Evolutionary conservation across 2,113 vertebrate species (phyloP).

Genomic region (Myotis davidii): DNA sequence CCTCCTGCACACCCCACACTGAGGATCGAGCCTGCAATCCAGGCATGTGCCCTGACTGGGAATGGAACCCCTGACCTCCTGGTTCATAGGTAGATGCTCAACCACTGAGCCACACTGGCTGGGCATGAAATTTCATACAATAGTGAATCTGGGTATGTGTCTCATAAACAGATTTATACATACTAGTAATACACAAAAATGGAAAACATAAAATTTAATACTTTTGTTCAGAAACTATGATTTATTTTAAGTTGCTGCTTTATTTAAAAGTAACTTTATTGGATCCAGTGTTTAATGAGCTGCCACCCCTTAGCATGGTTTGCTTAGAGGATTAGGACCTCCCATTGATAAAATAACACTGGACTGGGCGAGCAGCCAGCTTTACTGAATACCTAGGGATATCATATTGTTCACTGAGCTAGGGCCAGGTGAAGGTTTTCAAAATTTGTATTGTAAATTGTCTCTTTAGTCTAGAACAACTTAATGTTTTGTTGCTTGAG

Average conservation of each 20-base stretch:
- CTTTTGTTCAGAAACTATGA: not conserved
- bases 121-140: not conserved
- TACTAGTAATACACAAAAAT: not conserved
- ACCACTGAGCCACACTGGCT: no score
- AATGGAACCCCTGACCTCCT: no score
- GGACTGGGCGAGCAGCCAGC: not conserved
- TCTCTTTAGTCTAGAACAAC: constrained; percentile 18
- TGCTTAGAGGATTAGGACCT: not conserved
- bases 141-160: not conserved
- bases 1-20: no score
- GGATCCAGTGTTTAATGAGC: not conserved
- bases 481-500: not conserved
- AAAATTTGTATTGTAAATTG: constrained; percentile 26
- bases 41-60: no score
- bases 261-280: constrained; percentile 12
- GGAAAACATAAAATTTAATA: not conserved
- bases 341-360: not conserved
- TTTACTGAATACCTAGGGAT: not conserved
- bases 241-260: not conserved
- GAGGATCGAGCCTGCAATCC: no score
- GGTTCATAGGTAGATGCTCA: no score
- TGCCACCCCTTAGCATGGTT: not conserved
- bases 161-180: not conserved
- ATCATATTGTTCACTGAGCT: not conserved
- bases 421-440: not conserved